Percentiles rank a stretch among this genome's conserved stretches.
phyloP scores from a whole-genome alignment of 2,888 invertebrate genomes.

The Drosophila melanosoma region DNA sequence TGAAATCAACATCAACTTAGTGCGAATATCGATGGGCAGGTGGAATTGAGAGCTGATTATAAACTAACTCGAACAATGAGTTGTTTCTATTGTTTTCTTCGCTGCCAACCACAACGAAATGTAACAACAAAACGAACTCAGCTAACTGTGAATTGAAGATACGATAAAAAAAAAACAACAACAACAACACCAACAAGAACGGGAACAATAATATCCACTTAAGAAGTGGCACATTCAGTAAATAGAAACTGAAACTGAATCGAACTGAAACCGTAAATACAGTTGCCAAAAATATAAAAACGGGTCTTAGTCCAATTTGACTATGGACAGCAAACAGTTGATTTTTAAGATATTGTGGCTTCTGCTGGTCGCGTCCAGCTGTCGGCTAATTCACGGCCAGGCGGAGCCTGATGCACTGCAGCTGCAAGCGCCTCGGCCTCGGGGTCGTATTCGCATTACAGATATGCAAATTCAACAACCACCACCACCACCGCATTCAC shows the following conservation, averaged over 20 bases:
- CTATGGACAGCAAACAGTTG: constrained; percentile 48
- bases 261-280: constrained; percentile 44
- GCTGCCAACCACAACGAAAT: constrained; percentile 55
- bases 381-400: constrained; percentile 27
- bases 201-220: constrained; percentile 28
- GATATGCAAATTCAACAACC: constrained; percentile 48
- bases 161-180: constrained; percentile 33
- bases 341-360: constrained; percentile 31
- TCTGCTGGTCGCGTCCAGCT: constrained; percentile 24
- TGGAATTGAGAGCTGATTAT: constrained; percentile 43
- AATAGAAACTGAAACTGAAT: constrained; percentile 66
- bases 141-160: constrained; percentile 63
- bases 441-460: constrained; percentile 70
- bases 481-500: constrained; percentile 13
- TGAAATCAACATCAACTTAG: constrained; percentile 36
- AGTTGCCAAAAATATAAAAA: constrained; percentile 26
- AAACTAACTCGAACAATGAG: constrained; percentile 42
- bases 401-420: constrained; percentile 51
- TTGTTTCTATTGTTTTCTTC: constrained; percentile 29
- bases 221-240: constrained; percentile 71
- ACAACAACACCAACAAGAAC: constrained; percentile 15
- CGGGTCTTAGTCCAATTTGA: constrained; percentile 38
- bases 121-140: constrained; percentile 52
- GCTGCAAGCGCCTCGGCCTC: constrained; percentile 52
- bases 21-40: constrained; percentile 70